phyloP scores from a whole-genome alignment of 2,113 vertebrate species.

The Daphoenositta chrysoptera region DNA sequence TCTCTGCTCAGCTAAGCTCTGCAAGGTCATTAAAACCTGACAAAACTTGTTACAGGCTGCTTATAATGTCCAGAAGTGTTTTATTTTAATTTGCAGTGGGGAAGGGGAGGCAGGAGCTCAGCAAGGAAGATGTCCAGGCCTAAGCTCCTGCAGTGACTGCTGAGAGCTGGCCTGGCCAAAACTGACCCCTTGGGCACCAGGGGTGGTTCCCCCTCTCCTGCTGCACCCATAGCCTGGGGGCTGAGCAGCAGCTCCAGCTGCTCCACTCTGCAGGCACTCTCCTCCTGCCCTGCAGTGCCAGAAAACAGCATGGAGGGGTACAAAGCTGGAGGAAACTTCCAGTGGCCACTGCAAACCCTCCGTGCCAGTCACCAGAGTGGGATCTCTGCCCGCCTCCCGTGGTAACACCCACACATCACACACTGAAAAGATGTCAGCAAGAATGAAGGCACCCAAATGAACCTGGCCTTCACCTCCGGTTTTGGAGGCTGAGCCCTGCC shows the following conservation, averaged over 20 bases:
- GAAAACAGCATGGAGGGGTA: background rate
- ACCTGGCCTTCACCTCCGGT: background rate
- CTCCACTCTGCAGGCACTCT: background rate
- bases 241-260: background rate
- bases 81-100: background rate
- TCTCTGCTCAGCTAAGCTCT: background rate
- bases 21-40: background rate
- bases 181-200: accelerated
- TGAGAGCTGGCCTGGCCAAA: accelerated
- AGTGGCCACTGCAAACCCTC: background rate
- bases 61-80: background rate
- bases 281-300: background rate
- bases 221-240: accelerated
- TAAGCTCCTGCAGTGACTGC: background rate
- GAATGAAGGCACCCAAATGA: background rate
- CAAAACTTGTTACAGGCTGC: background rate
- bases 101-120: background rate
- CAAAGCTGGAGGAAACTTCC: background rate
- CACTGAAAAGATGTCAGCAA: background rate
- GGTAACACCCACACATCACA: background rate
- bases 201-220: background rate
- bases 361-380: background rate
- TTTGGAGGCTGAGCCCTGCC: background rate
- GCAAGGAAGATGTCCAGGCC: background rate
- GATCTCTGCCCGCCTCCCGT: accelerated